Conservation (phyloP, 2,888 invertebrate species). For the Drosophila monieri region DNA sequence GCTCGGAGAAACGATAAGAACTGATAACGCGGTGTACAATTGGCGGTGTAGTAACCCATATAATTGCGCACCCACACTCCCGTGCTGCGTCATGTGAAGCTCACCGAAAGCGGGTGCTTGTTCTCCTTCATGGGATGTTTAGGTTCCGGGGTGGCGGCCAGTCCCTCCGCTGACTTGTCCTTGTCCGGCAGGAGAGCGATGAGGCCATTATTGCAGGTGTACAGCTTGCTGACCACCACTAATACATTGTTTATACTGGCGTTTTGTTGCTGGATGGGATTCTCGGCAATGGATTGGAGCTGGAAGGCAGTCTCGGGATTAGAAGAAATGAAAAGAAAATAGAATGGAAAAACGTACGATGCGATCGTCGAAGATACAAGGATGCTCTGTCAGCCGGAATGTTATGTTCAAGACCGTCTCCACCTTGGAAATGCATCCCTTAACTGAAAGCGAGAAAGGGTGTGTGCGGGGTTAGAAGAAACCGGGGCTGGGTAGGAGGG, state of each 20-base stretch:
- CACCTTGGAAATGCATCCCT: conserved; percentile 83
- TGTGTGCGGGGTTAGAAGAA: neutral
- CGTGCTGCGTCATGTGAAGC: conserved; percentile 19
- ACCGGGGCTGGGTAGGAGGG: neutral
- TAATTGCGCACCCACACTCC: conserved; percentile 3
- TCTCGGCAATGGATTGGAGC: conserved; percentile 51
- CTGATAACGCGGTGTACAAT: conserved; percentile 28
- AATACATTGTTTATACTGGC: conserved; percentile 54
- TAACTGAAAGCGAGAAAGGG: conserved; percentile 78
- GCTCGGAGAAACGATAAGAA: conserved; percentile 47
- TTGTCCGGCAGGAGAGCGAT: conserved; percentile 29
- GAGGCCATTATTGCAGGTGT: conserved; percentile 54
- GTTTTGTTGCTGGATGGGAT: conserved; percentile 43
- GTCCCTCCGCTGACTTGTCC: conserved; percentile 3
- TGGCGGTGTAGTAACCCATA: neutral
- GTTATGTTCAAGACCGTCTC: conserved; percentile 84
- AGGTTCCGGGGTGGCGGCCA: conserved; percentile 28
- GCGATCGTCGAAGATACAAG: conserved; percentile 85
- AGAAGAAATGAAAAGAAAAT: no score
- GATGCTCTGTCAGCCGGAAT: conserved; percentile 86
- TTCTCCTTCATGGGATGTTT: conserved; percentile 47
- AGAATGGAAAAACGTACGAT: conserved; percentile 56
- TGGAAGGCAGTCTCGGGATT: conserved; percentile 18
- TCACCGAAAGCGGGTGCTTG: conserved; percentile 75
- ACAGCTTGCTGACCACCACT: conserved; percentile 32